phyloP scores from a whole-genome alignment of 2,888 invertebrate genomes.

The Xestia ashworthii region DNA sequence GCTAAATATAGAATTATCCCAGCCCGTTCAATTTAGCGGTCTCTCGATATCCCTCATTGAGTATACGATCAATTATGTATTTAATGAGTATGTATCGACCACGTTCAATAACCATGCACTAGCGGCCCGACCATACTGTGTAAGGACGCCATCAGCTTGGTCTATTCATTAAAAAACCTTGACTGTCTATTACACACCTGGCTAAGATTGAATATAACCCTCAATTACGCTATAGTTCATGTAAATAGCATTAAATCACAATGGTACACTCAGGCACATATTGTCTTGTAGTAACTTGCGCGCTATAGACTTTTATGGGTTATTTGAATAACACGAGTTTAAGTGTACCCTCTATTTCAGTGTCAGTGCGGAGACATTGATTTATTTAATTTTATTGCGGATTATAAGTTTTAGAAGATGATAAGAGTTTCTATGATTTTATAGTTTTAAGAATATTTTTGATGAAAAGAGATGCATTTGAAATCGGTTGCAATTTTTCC shows the following conservation, averaged over 20 bases:
- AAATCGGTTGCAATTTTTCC: slow-evolving; percentile 41
- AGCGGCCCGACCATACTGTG: slow-evolving; percentile 47
- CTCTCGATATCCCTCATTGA: slow-evolving; percentile 30
- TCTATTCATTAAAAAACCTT: slow-evolving; percentile 58
- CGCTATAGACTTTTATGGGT: slow-evolving; percentile 46
- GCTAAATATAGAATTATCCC: slow-evolving; percentile 8
- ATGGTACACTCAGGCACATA: slow-evolving; percentile 41
- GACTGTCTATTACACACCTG: slow-evolving; percentile 55
- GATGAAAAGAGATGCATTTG: slow-evolving; percentile 55
- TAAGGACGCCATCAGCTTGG: slow-evolving; percentile 49
- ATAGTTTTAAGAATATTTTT: slow-evolving; percentile 30
- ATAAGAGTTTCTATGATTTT: slow-evolving; percentile 20
- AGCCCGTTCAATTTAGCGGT: slow-evolving; percentile 33
- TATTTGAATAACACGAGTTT: slow-evolving; percentile 68
- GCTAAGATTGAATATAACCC: slow-evolving; percentile 63
- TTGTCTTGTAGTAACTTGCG: slow-evolving; percentile 39
- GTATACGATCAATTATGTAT: slow-evolving; percentile 37
- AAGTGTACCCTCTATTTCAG: slow-evolving; percentile 45
- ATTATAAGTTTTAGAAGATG: slow-evolving; percentile 5
- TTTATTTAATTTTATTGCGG: slow-evolving; percentile 47
- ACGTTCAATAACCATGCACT: slow-evolving; percentile 43
- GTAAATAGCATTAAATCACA: slow-evolving; percentile 59
- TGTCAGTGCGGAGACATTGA: slow-evolving; percentile 65
- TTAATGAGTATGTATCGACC: slow-evolving; percentile 42
- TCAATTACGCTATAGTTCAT: slow-evolving; percentile 57